phyloP scores from a whole-genome alignment of 2,113 vertebrate genomes.

The Rousettus leschenaultii region DNA sequence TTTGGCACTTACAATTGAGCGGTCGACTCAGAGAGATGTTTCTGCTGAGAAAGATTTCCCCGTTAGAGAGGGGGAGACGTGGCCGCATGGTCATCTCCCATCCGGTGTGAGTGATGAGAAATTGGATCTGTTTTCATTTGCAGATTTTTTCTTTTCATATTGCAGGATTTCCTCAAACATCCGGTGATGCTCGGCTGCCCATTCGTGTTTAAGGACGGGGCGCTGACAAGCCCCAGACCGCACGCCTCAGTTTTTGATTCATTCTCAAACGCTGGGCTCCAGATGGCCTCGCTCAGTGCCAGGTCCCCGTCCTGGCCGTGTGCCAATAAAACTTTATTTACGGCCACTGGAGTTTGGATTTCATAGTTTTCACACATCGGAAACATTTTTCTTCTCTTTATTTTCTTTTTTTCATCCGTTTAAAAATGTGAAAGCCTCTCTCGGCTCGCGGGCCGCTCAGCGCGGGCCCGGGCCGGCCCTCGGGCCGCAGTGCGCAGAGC shows the following conservation, averaged over 20 bases:
- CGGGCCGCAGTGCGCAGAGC: neutral
- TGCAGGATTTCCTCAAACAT: neutral
- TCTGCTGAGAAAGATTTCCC: neutral
- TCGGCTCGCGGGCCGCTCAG: neutral
- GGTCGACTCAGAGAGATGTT: neutral
- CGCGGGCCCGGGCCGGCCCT: neutral
- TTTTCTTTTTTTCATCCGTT: neutral
- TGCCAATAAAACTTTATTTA: slow-evolving; percentile 33
- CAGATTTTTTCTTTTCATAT: neutral
- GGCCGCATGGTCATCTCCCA: neutral
- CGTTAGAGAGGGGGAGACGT: neutral
- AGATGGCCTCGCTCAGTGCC: neutral
- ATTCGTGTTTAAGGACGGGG: neutral
- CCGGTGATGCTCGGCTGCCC: neutral
- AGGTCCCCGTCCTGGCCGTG: too few species aligned
- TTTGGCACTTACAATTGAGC: neutral
- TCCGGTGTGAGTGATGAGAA: neutral
- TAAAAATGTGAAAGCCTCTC: neutral
- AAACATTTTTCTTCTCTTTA: neutral
- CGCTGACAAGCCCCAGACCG: neutral
- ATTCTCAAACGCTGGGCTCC: neutral
- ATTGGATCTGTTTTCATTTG: neutral
- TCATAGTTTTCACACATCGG: neutral
- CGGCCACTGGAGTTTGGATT: slow-evolving; percentile 6
- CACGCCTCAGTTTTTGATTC: too few species aligned